Conservation (phyloP, 1,140 invertebrate genomes). For the Drosophila mauritiana region DNA sequence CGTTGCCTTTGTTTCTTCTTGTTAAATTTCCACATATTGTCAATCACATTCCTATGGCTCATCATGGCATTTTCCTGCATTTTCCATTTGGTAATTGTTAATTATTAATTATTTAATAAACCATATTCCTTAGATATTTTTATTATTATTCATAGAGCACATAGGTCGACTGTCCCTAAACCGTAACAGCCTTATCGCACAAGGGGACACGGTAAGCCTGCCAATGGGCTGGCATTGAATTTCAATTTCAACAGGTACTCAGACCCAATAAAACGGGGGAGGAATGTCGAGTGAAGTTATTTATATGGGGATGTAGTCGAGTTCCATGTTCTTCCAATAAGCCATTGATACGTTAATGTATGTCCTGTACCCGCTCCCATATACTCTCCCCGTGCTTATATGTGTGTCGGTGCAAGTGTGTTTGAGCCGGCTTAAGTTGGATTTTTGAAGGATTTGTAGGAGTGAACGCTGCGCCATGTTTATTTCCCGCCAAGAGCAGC, state of each 20-base stretch:
- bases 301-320: slow-evolving; percentile 26
- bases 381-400: neutral
- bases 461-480: slow-evolving; percentile 24
- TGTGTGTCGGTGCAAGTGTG: slow-evolving; percentile 28
- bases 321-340: slow-evolving; percentile 48
- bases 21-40: slow-evolving; percentile 46
- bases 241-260: slow-evolving; percentile 63
- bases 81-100: slow-evolving; percentile 4
- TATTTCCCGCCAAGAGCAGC: slow-evolving; percentile 25
- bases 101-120: no score
- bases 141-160: slow-evolving; percentile 18
- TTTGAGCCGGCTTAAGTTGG: slow-evolving; percentile 54
- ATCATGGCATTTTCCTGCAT: slow-evolving; percentile 52
- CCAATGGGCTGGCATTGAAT: slow-evolving; percentile 52
- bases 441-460: slow-evolving; percentile 64
- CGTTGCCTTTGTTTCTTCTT: slow-evolving; percentile 19
- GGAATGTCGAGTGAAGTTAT: slow-evolving; percentile 21
- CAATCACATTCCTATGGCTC: neutral
- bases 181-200: neutral
- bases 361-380: slow-evolving; percentile 18
- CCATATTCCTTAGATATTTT: neutral
- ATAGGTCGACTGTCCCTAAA: slow-evolving; percentile 34
- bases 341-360: slow-evolving; percentile 78
- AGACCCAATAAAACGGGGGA: slow-evolving; percentile 5
- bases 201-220: slow-evolving; percentile 23